Conservation (phyloP, 2,113 vertebrate species). For the Vulpes vulpes region DNA sequence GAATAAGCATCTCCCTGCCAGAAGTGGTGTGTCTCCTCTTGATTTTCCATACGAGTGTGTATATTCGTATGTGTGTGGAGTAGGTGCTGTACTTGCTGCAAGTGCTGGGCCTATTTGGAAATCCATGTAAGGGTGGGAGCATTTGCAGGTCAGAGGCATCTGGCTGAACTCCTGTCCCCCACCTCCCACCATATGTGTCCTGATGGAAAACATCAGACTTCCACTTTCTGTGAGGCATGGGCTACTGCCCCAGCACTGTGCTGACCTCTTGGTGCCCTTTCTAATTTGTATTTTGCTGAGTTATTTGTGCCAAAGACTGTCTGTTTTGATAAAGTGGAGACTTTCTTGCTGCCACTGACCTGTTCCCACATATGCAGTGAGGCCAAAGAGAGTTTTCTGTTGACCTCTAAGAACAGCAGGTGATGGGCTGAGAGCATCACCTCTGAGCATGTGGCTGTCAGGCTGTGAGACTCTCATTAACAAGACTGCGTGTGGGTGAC, state of each 20-base stretch:
- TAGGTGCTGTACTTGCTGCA: not conserved
- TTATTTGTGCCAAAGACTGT: constrained; percentile 78
- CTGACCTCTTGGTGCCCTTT: constrained; percentile 75
- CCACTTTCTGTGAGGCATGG: not conserved
- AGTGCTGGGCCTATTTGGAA: not conserved
- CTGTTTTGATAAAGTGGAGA: constrained; percentile 84
- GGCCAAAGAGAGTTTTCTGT: constrained; percentile 60
- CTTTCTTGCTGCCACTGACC: constrained; percentile 70
- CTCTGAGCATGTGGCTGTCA: not conserved
- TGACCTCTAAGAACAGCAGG: constrained; percentile 63
- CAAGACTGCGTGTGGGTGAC: not conserved
- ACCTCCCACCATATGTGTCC: too few species aligned
- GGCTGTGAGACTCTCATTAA: not conserved
- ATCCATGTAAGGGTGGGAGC: not conserved
- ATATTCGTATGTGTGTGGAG: not conserved
- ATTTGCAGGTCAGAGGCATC: not conserved
- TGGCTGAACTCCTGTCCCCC: not conserved
- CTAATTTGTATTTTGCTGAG: constrained; percentile 83
- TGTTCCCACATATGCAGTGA: constrained; percentile 72
- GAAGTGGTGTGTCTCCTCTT: not conserved
- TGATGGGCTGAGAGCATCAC: not conserved
- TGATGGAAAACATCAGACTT: not conserved
- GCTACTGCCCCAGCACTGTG: constrained; percentile 54
- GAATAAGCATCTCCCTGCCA: not conserved
- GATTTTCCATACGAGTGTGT: not conserved